A percentile compares a stretch with the other conserved stretches of the same genome.
Conservation (phyloP, 2,113 vertebrate species). For the Platycercus adscitus region DNA sequence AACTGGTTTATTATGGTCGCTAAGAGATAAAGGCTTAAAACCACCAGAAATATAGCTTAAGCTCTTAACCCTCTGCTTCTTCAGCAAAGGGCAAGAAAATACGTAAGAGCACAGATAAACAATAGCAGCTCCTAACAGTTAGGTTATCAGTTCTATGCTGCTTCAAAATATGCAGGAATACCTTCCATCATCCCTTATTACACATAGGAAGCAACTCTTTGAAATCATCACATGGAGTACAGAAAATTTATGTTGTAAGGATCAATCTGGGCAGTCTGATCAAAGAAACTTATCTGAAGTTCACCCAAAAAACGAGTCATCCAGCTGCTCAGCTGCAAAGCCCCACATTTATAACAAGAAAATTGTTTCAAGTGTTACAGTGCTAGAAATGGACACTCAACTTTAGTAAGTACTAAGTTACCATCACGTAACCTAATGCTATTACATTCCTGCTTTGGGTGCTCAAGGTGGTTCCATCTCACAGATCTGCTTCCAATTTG, state of each 20-base stretch:
- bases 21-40: not conserved
- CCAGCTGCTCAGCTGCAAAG: not conserved
- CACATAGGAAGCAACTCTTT: not conserved
- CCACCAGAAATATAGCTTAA: not conserved
- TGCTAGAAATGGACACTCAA: not conserved
- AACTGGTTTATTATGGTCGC: not conserved
- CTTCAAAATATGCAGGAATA: constrained; percentile 75
- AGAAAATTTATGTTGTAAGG: constrained; percentile 15
- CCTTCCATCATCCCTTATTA: constrained; percentile 27
- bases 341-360: not conserved
- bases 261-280: constrained; percentile 35
- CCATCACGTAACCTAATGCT: not conserved
- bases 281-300: not conserved
- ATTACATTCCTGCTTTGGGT: not conserved
- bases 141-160: not conserved
- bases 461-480: not conserved
- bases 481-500: constrained; percentile 3
- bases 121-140: not conserved
- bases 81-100: not conserved
- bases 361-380: not conserved
- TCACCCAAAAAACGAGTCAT: not conserved
- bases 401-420: not conserved
- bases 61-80: not conserved
- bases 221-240: not conserved
- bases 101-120: not conserved